Evolutionary conservation across 2,113 vertebrate species (phyloP).

Genomic region (Sula dactylatra): DNA sequence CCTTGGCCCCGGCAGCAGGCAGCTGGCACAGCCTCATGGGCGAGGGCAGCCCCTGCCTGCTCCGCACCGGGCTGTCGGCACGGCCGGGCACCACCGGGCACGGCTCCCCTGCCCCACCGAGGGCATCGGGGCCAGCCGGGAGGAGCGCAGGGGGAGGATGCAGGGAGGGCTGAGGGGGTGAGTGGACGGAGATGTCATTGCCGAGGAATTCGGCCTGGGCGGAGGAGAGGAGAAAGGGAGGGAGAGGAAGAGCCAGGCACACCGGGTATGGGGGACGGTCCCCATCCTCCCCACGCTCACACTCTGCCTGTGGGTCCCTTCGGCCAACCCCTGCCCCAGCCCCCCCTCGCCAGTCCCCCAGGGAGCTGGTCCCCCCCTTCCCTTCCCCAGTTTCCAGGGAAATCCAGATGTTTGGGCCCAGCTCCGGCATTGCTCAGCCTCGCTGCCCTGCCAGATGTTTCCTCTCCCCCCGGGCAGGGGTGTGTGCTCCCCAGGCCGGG

Average conservation of each 20-base stretch:
- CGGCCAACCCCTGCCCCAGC: background rate
- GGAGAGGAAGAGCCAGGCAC: background rate
- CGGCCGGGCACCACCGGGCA: accelerated
- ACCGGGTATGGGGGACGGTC: background rate
- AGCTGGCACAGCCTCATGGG: background rate
- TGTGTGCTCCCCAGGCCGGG: background rate
- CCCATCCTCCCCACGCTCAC: accelerated
- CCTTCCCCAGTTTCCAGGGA: slow-evolving; percentile 14
- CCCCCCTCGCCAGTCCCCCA: background rate
- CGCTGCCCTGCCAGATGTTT: slow-evolving; percentile 36
- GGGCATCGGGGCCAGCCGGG: background rate
- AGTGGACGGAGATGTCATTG: slow-evolving; percentile 48
- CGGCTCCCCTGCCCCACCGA: background rate
- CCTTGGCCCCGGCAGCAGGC: background rate
- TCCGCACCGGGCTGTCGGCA: background rate
- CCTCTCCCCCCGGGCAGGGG: background rate
- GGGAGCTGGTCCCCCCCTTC: background rate
- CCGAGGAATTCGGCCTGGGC: slow-evolving; percentile 49
- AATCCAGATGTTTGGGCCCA: slow-evolving; percentile 58
- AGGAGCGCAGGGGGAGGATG: background rate
- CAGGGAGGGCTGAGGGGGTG: background rate
- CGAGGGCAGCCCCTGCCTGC: background rate
- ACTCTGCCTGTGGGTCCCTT: background rate
- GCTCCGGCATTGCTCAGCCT: slow-evolving; percentile 8
- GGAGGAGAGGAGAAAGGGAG: background rate